Conservation (phyloP, 2,113 vertebrate species). For the Hyla sarda region DNA sequence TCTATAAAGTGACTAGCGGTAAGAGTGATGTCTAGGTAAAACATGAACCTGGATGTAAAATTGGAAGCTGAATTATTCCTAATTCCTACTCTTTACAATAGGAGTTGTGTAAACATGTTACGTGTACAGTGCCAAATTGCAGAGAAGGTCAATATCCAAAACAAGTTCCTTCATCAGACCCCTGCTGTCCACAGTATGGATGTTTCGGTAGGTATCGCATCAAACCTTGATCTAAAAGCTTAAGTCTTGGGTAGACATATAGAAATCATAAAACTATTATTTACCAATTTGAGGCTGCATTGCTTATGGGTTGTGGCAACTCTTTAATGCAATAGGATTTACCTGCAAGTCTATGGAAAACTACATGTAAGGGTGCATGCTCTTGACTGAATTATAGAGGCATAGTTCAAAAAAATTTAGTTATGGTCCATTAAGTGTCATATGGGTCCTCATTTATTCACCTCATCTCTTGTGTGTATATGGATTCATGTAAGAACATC, state of each 20-base stretch:
- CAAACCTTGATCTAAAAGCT: neutral
- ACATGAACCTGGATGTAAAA: neutral
- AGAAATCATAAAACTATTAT: neutral
- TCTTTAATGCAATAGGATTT: no score
- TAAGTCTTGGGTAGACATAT: neutral
- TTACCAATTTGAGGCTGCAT: no score
- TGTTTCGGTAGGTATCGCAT: neutral
- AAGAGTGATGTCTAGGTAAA: neutral
- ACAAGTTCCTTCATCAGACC: neutral
- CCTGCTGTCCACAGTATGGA: constrained; percentile 9
- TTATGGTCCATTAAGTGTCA: neutral
- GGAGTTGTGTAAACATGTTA: constrained; percentile 2
- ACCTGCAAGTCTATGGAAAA: no score
- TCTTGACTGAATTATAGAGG: neutral
- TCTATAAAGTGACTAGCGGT: neutral
- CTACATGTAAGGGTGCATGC: no score
- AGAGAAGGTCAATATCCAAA: neutral
- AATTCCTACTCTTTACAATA: neutral
- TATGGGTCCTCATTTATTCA: neutral
- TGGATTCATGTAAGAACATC: no score
- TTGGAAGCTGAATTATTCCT: neutral
- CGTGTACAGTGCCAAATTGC: neutral
- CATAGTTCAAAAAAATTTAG: neutral
- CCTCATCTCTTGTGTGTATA: no score
- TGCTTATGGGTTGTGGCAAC: no score